These are phyloP conservation scores for Arctocebus calabarensis DNA, from an alignment of 2,797 vertebrate genomes.

Conservation along the genomic window DNA sequence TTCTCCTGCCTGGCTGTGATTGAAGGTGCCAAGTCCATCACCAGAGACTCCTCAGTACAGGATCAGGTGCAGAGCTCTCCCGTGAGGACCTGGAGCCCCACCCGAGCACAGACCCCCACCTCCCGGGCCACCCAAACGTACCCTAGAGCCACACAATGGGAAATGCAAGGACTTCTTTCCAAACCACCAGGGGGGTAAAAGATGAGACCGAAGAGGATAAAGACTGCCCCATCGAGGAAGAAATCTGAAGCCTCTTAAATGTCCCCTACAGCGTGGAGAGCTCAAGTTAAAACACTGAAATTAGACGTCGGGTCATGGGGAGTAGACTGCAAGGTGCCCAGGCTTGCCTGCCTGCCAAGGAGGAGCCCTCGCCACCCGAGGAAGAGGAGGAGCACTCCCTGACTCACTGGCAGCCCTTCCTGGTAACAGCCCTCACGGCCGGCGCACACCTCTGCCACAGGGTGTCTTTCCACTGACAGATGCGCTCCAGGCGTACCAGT, in stretches of 20 bases:
- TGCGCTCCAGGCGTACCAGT: not conserved
- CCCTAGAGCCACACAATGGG: slow-evolving; percentile 90
- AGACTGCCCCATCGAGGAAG: slow-evolving; percentile 72
- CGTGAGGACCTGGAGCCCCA: slow-evolving; percentile 95
- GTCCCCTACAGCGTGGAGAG: slow-evolving; percentile 77
- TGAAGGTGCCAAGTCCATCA: slow-evolving; percentile 97
- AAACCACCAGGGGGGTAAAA: slow-evolving; percentile 78
- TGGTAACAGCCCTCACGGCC: slow-evolving; percentile 92
- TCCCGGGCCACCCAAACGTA: slow-evolving; percentile 91
- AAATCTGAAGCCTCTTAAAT: slow-evolving; percentile 58
- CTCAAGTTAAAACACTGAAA: slow-evolving; percentile 88
- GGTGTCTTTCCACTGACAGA: slow-evolving; percentile 95
- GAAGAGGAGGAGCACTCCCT: slow-evolving; percentile 84
- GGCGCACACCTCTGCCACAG: slow-evolving; percentile 96
- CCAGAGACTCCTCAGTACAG: slow-evolving; percentile 95
- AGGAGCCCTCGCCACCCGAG: slow-evolving; percentile 72
- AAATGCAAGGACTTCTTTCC: slow-evolving; percentile 88
- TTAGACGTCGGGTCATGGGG: slow-evolving; percentile 89
- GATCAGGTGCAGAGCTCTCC: slow-evolving; percentile 97
- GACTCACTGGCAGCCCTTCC: slow-evolving; percentile 92
- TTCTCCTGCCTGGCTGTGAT: slow-evolving; percentile 98
- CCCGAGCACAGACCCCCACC: slow-evolving; percentile 94
- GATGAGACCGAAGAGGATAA: slow-evolving; percentile 69
- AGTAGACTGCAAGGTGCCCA: slow-evolving; percentile 64
- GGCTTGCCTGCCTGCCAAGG: slow-evolving; percentile 58